Percentiles rank a stretch among this genome's conserved stretches.
phyloP scores from a whole-genome alignment of 1,140 invertebrate species.

The Sinonovacula constricta region DNA sequence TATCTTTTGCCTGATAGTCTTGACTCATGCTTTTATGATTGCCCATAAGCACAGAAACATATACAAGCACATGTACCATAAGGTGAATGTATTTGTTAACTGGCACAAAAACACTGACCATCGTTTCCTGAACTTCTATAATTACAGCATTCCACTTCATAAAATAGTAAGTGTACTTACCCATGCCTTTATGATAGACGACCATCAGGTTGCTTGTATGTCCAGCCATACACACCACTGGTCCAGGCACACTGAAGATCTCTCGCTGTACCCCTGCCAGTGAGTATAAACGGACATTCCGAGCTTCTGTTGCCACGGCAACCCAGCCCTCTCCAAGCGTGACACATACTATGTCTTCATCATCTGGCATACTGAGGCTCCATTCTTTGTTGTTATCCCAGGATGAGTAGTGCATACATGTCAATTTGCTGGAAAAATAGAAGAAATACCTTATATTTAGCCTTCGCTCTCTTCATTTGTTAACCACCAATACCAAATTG shows the following conservation, averaged over 20 bases:
- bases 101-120: too few relatives aligned
- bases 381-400: conserved; percentile 93
- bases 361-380: conserved; percentile 86
- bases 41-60: too few relatives aligned
- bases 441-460: background rate
- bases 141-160: too few relatives aligned
- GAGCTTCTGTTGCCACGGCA: conserved; percentile 86
- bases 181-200: conserved; percentile 82
- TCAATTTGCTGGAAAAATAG: conserved; percentile 82
- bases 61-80: too few relatives aligned
- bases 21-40: too few relatives aligned
- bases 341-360: conserved; percentile 85
- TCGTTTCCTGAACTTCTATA: too few relatives aligned
- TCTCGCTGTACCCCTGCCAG: conserved; percentile 91
- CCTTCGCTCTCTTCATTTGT: too few relatives aligned
- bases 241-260: conserved; percentile 86
- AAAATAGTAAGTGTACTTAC: too few relatives aligned
- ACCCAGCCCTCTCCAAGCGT: conserved; percentile 86
- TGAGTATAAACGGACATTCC: conserved; percentile 90
- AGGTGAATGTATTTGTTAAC: too few relatives aligned
- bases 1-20: too few relatives aligned
- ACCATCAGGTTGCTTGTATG: conserved; percentile 86
- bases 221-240: conserved; percentile 85
- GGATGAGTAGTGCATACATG: conserved; percentile 86
- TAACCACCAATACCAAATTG: too few relatives aligned